Percentiles rank a stretch among this genome's conserved stretches.
Conservation (phyloP, 2,113 vertebrate genomes). For the Lepus americanus region DNA sequence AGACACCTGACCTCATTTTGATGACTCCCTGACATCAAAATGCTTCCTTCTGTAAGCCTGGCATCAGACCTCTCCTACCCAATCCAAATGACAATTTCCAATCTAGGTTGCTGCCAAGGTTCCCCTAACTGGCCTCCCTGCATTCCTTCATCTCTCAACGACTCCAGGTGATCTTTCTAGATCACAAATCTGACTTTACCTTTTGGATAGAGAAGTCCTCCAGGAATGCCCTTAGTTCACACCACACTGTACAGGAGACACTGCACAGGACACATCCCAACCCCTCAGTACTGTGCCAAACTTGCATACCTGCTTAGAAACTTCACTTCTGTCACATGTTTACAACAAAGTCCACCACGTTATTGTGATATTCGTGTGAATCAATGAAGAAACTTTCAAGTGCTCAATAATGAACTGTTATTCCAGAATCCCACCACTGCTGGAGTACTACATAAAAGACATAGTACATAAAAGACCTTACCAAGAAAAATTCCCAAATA, state of each 20-base stretch:
- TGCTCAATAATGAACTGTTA: slow-evolving; percentile 5
- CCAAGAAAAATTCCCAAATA: slow-evolving; percentile 32
- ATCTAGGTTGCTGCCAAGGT: neutral
- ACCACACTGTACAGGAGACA: neutral
- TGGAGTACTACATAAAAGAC: neutral
- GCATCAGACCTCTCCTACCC: neutral
- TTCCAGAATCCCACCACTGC: neutral
- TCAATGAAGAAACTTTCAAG: slow-evolving; percentile 7
- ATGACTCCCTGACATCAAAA: slow-evolving; percentile 12
- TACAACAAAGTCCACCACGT: slow-evolving; percentile 31
- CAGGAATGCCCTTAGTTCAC: neutral
- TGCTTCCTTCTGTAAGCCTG: neutral
- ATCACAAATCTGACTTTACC: slow-evolving; percentile 56
- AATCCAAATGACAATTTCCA: slow-evolving; percentile 48
- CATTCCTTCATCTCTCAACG: neutral
- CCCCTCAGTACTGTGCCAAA: neutral
- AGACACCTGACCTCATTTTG: neutral
- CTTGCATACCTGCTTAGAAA: slow-evolving; percentile 22
- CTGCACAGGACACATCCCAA: slow-evolving; percentile 13
- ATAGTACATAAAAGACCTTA: neutral
- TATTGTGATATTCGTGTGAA: neutral
- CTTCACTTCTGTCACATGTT: neutral
- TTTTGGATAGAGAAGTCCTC: slow-evolving; percentile 9
- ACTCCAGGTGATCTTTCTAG: slow-evolving; percentile 13
- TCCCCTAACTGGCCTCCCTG: neutral